These are phyloP conservation scores for Phoxinus phoxinus DNA, from an alignment of 2,113 vertebrate species.

Conservation along the genomic window DNA sequence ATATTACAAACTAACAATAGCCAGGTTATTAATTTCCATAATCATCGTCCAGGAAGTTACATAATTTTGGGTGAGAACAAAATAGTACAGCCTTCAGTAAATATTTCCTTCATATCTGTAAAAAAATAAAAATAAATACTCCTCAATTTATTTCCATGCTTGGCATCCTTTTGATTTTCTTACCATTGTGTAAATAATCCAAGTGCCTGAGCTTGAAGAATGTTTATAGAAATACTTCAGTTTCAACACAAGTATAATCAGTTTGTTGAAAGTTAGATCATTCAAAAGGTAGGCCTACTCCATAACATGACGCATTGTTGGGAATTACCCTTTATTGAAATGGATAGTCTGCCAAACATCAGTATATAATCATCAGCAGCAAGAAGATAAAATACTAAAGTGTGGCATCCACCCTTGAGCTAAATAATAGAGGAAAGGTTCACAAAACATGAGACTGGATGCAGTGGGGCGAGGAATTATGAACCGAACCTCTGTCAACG, in stretches of 20 bases:
- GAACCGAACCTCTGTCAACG: constrained; percentile 14
- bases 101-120: background rate
- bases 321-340: background rate
- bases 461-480: constrained; percentile 19
- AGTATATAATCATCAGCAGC: background rate
- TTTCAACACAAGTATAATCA: background rate
- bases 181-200: background rate
- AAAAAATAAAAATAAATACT: no score
- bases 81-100: background rate
- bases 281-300: background rate
- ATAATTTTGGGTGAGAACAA: background rate
- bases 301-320: background rate
- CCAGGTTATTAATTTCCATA: background rate
- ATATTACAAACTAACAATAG: background rate
- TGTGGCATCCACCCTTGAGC: background rate
- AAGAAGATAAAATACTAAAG: constrained; percentile 7
- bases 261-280: background rate
- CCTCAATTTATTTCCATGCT: no score
- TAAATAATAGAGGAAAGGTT: constrained; percentile 4
- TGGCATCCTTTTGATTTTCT: no score
- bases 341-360: background rate
- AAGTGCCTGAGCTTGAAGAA: background rate
- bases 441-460: background rate
- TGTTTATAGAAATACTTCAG: background rate
- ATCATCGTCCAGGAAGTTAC: background rate